Evolutionary conservation across 2,113 vertebrate species (phyloP), one percentile per base, ranked within the genome.

Genomic region (Chaetorhynchus papuensis): DNA sequence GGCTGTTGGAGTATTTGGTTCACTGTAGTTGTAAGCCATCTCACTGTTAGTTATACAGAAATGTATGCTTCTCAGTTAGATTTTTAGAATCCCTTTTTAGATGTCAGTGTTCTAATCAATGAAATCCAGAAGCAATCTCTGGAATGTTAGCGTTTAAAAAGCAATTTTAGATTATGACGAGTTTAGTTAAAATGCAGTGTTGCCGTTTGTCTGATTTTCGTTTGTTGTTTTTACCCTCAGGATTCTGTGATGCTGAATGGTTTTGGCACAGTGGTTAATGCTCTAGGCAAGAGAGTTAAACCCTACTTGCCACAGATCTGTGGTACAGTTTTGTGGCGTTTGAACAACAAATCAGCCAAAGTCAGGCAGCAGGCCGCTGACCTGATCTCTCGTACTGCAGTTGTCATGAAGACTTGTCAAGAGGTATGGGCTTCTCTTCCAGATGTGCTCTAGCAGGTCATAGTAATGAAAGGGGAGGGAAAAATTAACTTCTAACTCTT

Each of bases 361-460:
- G 99, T 99, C 50, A 98, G 99, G 84, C 99, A 99, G 90, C 99
- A 99, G 97, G 99, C 99, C 1, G 99, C 99, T 54, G 99, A 99
- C 89, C 98, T 99, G 20, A 99, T 99, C 96, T 99, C 99, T n/a
- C 98, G 99, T 37, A 99, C 99, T 11, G 99, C 99, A 9, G 99
- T 99, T 82, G 99, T 99, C 72, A 99, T 99, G 99, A 99, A 99
- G 97, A 99, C 99, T 14, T 99, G 99, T 87, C 99, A 99, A 96
- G 99, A 99, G 99, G 99, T 99, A 96, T 75, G 47, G 28, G 31
- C 61, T 96, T 37, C 28, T 61, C 10, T 30, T 31, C 72, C 44
- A 31, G 31, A 24, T 54, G 50, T 24, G 27, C 24, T 49, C 11
- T 19, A 28, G 13, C 15, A 11, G 47, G 31, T 61, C 33, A 22